A percentile compares a stretch with the other conserved stretches of the same genome.
Conservation (phyloP, 2,113 vertebrate genomes). For the Macroglossus sobrinus region DNA sequence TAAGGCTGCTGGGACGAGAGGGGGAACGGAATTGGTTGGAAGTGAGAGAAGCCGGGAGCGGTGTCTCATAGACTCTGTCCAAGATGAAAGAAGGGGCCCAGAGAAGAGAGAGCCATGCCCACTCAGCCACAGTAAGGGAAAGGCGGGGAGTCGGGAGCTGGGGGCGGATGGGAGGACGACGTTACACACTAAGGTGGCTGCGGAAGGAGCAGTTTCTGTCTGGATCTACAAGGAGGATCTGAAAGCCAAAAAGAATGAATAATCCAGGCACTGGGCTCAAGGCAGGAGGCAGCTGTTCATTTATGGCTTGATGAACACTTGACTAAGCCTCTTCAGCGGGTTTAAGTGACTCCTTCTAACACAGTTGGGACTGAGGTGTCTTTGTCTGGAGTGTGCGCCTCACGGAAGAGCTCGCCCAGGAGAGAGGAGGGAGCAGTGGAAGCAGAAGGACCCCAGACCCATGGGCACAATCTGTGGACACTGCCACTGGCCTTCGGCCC, state of each 20-base stretch:
- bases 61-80: neutral
- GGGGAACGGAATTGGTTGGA: neutral
- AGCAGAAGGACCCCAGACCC: neutral
- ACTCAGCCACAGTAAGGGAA: neutral
- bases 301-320: constrained; percentile 49
- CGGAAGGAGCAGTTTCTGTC: constrained; percentile 51
- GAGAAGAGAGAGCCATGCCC: neutral
- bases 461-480: neutral
- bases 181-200: constrained; percentile 12
- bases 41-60: neutral
- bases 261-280: constrained; percentile 58
- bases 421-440: neutral
- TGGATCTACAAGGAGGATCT: constrained; percentile 31
- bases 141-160: neutral
- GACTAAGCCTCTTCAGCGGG: constrained; percentile 23
- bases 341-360: neutral
- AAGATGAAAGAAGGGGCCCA: neutral
- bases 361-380: neutral
- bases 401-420: neutral
- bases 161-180: neutral
- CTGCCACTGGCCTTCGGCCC: rapidly evolving
- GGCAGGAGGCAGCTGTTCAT: constrained; percentile 61
- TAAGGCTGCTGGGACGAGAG: constrained; percentile 39
- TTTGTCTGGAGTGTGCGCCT: neutral
- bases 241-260: constrained; percentile 61